phyloP scores from a whole-genome alignment of 1,140 invertebrate species.

The Saccostrea cuccullata region DNA sequence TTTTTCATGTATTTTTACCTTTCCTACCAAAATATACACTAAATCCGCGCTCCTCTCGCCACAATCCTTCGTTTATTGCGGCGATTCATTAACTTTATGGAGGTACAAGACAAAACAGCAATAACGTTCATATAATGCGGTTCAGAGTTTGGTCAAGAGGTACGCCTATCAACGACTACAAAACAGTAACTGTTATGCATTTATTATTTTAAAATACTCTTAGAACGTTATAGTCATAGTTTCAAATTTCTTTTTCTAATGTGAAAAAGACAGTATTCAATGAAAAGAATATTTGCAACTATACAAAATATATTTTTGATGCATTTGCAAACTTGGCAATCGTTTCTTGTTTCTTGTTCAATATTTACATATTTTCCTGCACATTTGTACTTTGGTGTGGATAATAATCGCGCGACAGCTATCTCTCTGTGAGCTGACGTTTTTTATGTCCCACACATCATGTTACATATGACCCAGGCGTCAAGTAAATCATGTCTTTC shows the following conservation, averaged over 20 bases:
- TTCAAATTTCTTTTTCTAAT: too few species aligned
- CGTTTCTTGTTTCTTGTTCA: too few species aligned
- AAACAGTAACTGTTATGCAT: too few species aligned
- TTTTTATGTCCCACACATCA: slow-evolving; percentile 17
- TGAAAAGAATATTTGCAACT: not conserved
- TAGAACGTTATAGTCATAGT: too few species aligned
- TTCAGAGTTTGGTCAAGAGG: not conserved
- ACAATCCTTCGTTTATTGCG: slow-evolving; percentile 6
- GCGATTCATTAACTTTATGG: slow-evolving; percentile 33
- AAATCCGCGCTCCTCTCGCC: not conserved
- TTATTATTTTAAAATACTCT: too few species aligned
- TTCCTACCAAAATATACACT: not conserved
- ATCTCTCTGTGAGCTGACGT: not conserved
- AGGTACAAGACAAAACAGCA: not conserved
- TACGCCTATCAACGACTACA: too few species aligned
- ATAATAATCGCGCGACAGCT: slow-evolving; percentile 6
- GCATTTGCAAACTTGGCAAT: not conserved
- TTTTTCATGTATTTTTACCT: not conserved
- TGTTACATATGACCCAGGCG: slow-evolving; percentile 16
- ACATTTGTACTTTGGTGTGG: not conserved
- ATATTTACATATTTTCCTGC: not conserved
- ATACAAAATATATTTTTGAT: not conserved
- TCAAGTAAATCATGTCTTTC: slow-evolving; percentile 30
- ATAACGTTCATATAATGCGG: slow-evolving; percentile 9
- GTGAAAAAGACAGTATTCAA: too few species aligned